These are phyloP conservation scores for Gracilinanus agilis DNA, from an alignment of 2,113 vertebrate species.

Conservation along the genomic window DNA sequence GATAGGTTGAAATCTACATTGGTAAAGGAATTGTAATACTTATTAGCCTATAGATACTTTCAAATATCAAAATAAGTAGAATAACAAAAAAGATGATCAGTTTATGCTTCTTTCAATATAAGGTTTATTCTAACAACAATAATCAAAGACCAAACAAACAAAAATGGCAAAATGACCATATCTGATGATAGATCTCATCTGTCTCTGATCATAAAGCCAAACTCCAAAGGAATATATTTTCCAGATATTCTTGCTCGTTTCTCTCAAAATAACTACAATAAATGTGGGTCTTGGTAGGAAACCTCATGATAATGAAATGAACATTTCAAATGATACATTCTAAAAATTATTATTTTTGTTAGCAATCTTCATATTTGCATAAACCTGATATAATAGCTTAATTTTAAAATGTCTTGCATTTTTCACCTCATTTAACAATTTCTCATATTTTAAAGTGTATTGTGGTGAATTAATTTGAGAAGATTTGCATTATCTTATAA, in stretches of 20 bases:
- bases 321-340: conserved; percentile 70
- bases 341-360: conserved; percentile 70
- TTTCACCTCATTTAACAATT: conserved; percentile 82
- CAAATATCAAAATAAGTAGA: neutral
- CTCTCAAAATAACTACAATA: conserved; percentile 31
- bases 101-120: neutral
- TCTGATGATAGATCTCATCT: neutral
- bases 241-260: neutral
- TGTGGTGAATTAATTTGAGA: conserved; percentile 74
- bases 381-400: conserved; percentile 73
- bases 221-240: conserved; percentile 7
- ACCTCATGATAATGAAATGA: conserved; percentile 50
- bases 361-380: conserved; percentile 80
- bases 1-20: neutral
- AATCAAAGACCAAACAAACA: neutral
- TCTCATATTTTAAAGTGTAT: conserved; percentile 67
- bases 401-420: conserved; percentile 75
- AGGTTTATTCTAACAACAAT: neutral
- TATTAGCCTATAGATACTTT: neutral
- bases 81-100: neutral
- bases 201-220: neutral
- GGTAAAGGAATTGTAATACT: neutral
- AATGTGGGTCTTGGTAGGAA: conserved; percentile 11
- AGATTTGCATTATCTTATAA: conserved; percentile 81
- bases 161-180: neutral